These are phyloP conservation scores for Drosophila sordidula DNA, from an alignment of 2,888 invertebrate species.

Conservation along the genomic window DNA sequence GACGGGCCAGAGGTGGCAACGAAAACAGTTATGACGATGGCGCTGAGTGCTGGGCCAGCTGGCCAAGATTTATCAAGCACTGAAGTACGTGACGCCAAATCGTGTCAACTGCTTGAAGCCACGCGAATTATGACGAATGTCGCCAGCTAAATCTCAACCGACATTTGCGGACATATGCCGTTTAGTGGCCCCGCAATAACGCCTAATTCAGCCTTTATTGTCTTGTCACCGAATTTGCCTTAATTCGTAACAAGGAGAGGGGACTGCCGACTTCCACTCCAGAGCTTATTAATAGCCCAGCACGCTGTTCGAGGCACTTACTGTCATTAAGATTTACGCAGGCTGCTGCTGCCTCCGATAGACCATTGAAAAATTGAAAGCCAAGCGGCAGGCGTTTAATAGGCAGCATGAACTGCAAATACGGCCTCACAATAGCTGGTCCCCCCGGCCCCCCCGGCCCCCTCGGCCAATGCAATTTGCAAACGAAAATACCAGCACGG, in stretches of 20 bases:
- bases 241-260: too few species aligned
- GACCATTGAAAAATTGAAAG: constrained; percentile 17
- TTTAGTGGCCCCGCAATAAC: constrained; percentile 24
- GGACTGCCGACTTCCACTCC: constrained; percentile 13
- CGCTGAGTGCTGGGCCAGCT: constrained; percentile 61
- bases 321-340: constrained; percentile 55
- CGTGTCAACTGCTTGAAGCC: constrained; percentile 65
- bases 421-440: constrained; percentile 4
- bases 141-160: constrained; percentile 67
- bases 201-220: constrained; percentile 41
- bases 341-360: constrained; percentile 5
- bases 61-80: constrained; percentile 74
- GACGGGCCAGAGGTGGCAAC: constrained; percentile 59
- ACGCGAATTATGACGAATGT: constrained; percentile 69
- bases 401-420: constrained; percentile 39
- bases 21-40: constrained; percentile 33
- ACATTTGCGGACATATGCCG: constrained; percentile 47
- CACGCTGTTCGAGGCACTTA: constrained; percentile 38
- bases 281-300: constrained; percentile 30
- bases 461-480: constrained; percentile 42
- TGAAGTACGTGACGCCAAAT: constrained; percentile 70
- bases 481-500: constrained; percentile 49
- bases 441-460: neutral
- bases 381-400: constrained; percentile 50
- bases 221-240: constrained; percentile 32